Evolutionary conservation across 2,797 vertebrate genomes (phyloP).

Genomic region (Malacoraja senta): DNA sequence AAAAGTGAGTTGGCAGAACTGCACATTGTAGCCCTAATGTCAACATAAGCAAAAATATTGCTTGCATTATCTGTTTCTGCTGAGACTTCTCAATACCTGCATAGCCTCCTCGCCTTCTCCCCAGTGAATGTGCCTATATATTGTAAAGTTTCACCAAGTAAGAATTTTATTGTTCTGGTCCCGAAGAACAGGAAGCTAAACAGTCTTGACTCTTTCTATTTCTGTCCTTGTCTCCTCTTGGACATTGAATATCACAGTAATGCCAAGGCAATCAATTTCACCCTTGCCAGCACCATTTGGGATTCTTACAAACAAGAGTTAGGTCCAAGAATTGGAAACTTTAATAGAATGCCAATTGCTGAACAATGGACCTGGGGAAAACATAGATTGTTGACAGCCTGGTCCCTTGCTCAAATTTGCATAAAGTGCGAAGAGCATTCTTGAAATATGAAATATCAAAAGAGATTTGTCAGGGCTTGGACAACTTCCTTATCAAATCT

Average conservation of each 20-base stretch:
- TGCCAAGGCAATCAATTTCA: not conserved
- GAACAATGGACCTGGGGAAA: not conserved
- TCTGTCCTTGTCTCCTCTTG: too few species aligned
- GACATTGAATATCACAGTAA: too few species aligned
- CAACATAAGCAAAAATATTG: not conserved
- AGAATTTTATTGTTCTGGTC: too few species aligned
- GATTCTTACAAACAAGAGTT: not conserved
- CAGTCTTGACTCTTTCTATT: too few species aligned
- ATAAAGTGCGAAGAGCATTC: not conserved
- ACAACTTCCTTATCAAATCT: not conserved
- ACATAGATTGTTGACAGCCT: not conserved
- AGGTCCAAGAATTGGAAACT: not conserved
- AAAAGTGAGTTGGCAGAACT: not conserved
- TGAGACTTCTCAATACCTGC: too few species aligned
- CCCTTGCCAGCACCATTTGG: not conserved
- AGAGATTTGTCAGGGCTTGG: not conserved
- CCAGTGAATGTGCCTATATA: too few species aligned
- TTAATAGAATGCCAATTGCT: not conserved
- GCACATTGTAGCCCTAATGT: not conserved
- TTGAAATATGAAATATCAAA: not conserved
- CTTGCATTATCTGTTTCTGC: not conserved
- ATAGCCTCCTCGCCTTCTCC: not conserved
- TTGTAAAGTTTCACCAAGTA: too few species aligned
- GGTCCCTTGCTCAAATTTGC: not conserved
- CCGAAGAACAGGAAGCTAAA: too few species aligned